phyloP scores from a whole-genome alignment of 2,113 vertebrate species.

The Leucoraja erinaceus region DNA sequence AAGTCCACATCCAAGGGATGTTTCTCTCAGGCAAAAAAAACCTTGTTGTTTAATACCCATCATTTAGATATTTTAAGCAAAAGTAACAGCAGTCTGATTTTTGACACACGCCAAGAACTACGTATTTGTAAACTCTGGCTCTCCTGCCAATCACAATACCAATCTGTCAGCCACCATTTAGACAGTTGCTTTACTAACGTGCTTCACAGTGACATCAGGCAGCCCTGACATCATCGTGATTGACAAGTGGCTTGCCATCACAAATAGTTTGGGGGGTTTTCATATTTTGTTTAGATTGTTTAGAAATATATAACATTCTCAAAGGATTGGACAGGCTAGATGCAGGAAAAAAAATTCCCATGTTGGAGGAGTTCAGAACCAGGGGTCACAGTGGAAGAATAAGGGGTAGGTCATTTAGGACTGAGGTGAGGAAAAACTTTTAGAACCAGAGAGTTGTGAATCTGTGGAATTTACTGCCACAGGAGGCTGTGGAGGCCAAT shows the following conservation, averaged over 20 bases:
- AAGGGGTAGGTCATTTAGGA: too few relatives aligned
- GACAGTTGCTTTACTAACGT: not conserved
- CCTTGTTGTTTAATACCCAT: not conserved
- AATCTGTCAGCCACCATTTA: slow-evolving; percentile 36
- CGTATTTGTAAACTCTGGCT: slow-evolving; percentile 17
- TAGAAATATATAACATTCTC: too few relatives aligned
- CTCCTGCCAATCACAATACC: slow-evolving; percentile 32
- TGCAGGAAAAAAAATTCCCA: too few relatives aligned
- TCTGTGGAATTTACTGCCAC: too few relatives aligned
- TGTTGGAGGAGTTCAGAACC: too few relatives aligned
- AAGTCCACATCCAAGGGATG: slow-evolving; percentile 12
- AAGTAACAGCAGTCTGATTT: slow-evolving; percentile 26
- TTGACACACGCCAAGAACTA: slow-evolving; percentile 33
- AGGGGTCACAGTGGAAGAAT: too few relatives aligned
- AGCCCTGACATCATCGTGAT: slow-evolving; percentile 13
- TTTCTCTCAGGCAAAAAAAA: not conserved
- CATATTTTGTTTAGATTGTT: not conserved
- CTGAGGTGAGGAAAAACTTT: too few relatives aligned
- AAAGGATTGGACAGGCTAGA: too few relatives aligned
- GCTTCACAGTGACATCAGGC: slow-evolving; percentile 31
- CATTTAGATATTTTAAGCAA: slow-evolving; percentile 36
- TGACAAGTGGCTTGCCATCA: slow-evolving; percentile 13
- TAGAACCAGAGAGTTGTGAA: too few relatives aligned
- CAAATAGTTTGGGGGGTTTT: slow-evolving; percentile 28
- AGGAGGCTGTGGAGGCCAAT: too few relatives aligned